These are phyloP conservation scores for Bothrops jararaca DNA, from an alignment of 2,113 vertebrate genomes.

Conservation along the genomic window DNA sequence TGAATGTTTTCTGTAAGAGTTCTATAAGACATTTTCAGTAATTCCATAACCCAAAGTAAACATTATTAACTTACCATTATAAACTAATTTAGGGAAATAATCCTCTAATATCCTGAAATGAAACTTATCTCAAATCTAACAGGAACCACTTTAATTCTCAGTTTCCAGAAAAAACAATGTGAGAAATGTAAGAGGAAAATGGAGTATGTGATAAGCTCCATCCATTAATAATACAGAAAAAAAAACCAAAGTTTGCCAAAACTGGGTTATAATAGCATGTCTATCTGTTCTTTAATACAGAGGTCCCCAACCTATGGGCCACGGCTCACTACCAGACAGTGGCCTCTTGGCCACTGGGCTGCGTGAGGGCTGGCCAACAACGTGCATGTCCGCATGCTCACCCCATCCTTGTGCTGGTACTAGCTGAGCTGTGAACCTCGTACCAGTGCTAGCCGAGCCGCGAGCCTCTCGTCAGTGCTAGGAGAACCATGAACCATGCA, in stretches of 20 bases:
- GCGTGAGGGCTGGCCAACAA: no score
- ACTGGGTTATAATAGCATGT: background rate
- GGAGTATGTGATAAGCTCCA: accelerated
- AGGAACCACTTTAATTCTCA: slow-evolving; percentile 29
- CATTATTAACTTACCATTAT: background rate
- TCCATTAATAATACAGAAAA: background rate
- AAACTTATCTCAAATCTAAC: background rate
- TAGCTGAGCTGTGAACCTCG: no score
- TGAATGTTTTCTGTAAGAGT: background rate
- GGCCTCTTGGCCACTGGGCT: no score
- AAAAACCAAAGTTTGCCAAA: background rate
- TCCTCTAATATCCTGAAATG: background rate
- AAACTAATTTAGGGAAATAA: background rate
- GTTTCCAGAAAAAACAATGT: slow-evolving; percentile 33
- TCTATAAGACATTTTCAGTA: background rate
- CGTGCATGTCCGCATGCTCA: no score
- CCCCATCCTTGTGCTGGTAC: no score
- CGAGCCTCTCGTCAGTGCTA: no score
- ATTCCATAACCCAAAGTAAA: background rate
- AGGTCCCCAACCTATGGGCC: no score
- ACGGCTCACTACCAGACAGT: no score
- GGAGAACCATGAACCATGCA: no score
- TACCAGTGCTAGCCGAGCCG: no score
- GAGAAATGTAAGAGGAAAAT: slow-evolving; percentile 12
- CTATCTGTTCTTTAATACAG: background rate